These are phyloP conservation scores for Otolemur garnettii DNA, from an alignment of 2,113 vertebrate genomes.

Conservation along the genomic window DNA sequence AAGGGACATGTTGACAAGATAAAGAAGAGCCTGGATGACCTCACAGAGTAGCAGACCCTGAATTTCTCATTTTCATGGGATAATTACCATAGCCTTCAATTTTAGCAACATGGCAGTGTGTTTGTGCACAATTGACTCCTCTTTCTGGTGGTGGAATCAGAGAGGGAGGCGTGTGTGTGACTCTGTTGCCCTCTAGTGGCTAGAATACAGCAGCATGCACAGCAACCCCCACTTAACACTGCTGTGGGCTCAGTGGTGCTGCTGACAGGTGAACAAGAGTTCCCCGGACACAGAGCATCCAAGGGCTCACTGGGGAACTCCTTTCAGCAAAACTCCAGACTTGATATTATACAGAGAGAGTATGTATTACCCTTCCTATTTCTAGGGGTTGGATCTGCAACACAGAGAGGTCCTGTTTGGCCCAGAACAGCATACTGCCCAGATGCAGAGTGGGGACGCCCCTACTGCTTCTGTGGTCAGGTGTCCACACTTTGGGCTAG, in stretches of 20 bases:
- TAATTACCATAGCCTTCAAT: constrained; percentile 66
- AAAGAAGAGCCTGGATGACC: not conserved
- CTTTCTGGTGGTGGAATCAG: not conserved
- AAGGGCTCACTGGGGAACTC: not conserved
- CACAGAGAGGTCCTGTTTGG: not conserved
- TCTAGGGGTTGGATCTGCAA: not conserved
- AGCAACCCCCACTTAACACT: not conserved
- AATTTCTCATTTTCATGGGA: constrained; percentile 58
- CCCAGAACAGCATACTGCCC: not conserved
- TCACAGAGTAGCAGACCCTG: not conserved
- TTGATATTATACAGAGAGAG: not conserved
- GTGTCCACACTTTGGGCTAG: not conserved
- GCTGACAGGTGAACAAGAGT: not conserved
- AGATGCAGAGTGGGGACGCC: not conserved
- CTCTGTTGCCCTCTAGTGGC: constrained; percentile 82
- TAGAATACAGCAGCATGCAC: not conserved
- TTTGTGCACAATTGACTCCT: constrained; percentile 15
- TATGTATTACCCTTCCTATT: not conserved
- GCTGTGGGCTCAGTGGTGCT: not conserved
- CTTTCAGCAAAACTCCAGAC: not conserved
- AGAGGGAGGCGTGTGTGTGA: not conserved
- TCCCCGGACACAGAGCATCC: not conserved
- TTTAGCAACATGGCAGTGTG: constrained; percentile 28
- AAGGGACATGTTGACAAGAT: constrained; percentile 39
- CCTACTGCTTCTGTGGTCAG: not conserved